These are phyloP conservation scores for Aleiodes testaceus DNA, from an alignment of 2,888 invertebrate species.

Conservation along the genomic window DNA sequence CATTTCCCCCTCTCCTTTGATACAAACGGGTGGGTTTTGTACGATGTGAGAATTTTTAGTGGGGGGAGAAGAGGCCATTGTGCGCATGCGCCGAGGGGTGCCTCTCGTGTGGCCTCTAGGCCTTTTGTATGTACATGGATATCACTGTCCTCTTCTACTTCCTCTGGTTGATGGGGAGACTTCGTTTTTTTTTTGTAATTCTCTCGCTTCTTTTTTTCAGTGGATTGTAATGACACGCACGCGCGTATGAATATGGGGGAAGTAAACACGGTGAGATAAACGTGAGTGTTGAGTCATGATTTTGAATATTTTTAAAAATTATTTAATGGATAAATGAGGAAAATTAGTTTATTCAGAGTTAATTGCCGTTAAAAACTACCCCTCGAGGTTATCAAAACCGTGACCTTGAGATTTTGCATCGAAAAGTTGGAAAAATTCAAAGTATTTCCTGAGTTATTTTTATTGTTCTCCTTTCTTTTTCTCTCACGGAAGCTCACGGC, in stretches of 20 bases:
- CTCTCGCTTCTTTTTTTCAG: background rate
- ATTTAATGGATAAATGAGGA: too few species aligned
- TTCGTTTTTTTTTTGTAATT: too few species aligned
- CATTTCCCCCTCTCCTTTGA: background rate
- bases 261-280: constrained; percentile 14
- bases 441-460: constrained; percentile 46
- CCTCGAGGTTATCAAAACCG: too few species aligned
- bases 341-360: too few species aligned
- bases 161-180: background rate
- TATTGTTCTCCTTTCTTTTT: constrained; percentile 7
- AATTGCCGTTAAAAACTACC: too few species aligned
- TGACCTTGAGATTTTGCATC: too few species aligned
- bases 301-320: background rate
- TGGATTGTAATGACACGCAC: constrained; percentile 24
- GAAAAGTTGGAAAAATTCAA: constrained; percentile 47
- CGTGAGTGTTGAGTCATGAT: constrained; percentile 25
- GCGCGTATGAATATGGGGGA: constrained; percentile 5
- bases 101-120: constrained; percentile 22
- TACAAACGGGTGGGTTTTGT: background rate
- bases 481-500: background rate
- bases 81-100: constrained; percentile 39
- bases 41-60: background rate
- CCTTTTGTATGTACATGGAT: background rate
- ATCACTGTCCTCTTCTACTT: constrained; percentile 16
- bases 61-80: background rate